phyloP scores from a whole-genome alignment of 2,113 vertebrate species.

The Cryptomyrus ogoouensis region DNA sequence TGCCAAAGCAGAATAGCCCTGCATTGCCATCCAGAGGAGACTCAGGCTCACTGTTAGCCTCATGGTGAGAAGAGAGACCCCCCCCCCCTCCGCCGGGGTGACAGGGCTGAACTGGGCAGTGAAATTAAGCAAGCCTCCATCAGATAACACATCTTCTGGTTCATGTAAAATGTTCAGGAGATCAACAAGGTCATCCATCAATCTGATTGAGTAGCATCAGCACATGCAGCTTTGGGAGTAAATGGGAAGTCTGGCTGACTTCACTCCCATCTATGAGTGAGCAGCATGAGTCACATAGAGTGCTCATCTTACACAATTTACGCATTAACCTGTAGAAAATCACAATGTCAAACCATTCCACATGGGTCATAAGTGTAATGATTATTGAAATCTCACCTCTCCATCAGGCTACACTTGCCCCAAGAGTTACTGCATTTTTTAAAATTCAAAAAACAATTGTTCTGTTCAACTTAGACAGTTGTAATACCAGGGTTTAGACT shows the following conservation, averaged over 20 bases:
- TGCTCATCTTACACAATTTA: not conserved
- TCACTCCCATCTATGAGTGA: not conserved
- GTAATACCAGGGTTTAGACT: not conserved
- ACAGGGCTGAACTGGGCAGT: constrained; percentile 48
- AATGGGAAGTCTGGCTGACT: not conserved
- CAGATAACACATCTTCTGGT: constrained; percentile 68
- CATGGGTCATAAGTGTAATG: not conserved
- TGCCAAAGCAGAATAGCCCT: not conserved
- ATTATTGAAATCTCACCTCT: not conserved
- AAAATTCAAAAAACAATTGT: not conserved
- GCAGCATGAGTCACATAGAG: constrained; percentile 19
- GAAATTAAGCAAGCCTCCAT: constrained; percentile 62
- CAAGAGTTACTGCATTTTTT: not conserved
- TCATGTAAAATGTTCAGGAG: constrained; percentile 54
- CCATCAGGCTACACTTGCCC: not conserved
- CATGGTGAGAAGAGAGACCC: constrained; percentile 39
- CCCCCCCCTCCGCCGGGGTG: not conserved
- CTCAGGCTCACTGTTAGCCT: constrained; percentile 4
- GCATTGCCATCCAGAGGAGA: not conserved
- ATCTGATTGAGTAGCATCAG: constrained; percentile 48
- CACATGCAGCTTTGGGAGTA: constrained; percentile 42
- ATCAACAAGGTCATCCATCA: constrained; percentile 52
- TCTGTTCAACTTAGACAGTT: not conserved
- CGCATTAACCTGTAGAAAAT: not conserved
- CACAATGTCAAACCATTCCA: not conserved